These are phyloP conservation scores for Phyllostomus discolor DNA, from an alignment of 2,113 vertebrate species.

Conservation along the genomic window DNA sequence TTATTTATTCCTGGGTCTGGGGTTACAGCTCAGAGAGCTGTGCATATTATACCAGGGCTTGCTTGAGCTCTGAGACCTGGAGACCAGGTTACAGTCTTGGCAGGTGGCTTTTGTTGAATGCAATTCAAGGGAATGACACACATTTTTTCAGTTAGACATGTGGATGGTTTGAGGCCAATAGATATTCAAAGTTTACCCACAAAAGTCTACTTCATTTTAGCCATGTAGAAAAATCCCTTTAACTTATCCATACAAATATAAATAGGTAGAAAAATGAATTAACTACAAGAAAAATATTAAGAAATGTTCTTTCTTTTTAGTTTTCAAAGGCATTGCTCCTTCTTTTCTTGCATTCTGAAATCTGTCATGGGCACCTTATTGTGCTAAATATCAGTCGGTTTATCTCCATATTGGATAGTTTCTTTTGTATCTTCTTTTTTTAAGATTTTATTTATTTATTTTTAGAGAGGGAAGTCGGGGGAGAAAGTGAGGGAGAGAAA, in stretches of 20 bases:
- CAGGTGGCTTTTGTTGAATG: slow-evolving; percentile 47
- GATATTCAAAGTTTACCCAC: slow-evolving; percentile 40
- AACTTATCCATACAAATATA: neutral
- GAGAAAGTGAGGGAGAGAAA: no score
- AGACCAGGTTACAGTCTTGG: slow-evolving; percentile 70
- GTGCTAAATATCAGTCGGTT: neutral
- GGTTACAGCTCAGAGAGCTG: slow-evolving; percentile 78
- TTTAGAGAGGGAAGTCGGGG: no score
- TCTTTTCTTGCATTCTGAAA: neutral
- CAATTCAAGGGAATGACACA: slow-evolving; percentile 29
- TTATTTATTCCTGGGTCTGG: slow-evolving; percentile 79
- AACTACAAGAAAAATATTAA: neutral
- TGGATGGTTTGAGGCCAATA: slow-evolving; percentile 51
- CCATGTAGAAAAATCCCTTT: neutral
- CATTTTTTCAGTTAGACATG: slow-evolving; percentile 74
- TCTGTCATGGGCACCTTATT: neutral
- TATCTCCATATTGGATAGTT: neutral
- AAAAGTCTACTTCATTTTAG: slow-evolving; percentile 32
- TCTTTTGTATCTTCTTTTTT: neutral
- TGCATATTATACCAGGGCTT: slow-evolving; percentile 47
- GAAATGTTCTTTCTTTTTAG: neutral
- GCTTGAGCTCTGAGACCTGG: slow-evolving; percentile 43
- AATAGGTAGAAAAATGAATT: neutral
- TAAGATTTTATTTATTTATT: no score
- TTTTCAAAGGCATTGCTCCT: neutral